Evolutionary conservation across 2,888 invertebrate species (phyloP), one percentile per base, ranked within the genome.

Genomic region (Spilarctia lutea): DNA sequence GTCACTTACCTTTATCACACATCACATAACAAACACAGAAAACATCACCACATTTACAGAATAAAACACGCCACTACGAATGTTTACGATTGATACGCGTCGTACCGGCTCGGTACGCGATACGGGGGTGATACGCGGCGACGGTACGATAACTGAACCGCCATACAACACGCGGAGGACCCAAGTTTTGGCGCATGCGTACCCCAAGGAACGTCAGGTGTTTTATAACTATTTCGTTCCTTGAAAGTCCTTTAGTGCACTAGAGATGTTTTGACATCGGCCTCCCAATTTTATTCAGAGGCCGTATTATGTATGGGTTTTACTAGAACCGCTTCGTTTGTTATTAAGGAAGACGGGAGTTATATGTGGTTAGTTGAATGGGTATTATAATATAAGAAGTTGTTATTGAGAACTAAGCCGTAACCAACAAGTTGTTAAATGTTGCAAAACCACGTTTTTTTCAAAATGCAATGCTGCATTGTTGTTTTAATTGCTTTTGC

Each of bases 151-250:
- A 82, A 93, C 93, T 93, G 93, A 89, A 82, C 77, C 78, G 60
- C 77, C 86, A 83, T 83, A 86, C 77, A 85, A 88, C 88, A 87
- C 86, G 88, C 84, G 86, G 83, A 84, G 81, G 80, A 80, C 76
- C 86, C 87, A 93, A 93, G 86, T 93, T 91, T 87, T 76, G 35
- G 82, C 93, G 93, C 93, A 92, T 93, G 93, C 93, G 94, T 86
- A 68, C 6, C 71, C 24, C 20, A 10, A 6, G 18, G 16, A 39
- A 77, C 76, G 85, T 79, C 89, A 89, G 87, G 88, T 89, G 88
- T 89, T 83, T 79, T 68, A 60, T 60, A 82, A 89, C 85, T 88
- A 86, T 87, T 89, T 85, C 75, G 83, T 86, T 89, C 90, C 90
- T 90, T 87, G 86, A 87, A 89, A 89, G 83, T 88, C 85, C 87